These are phyloP conservation scores for Itoplectis maculator DNA, from an alignment of 2,888 invertebrate genomes.

Conservation along the genomic window DNA sequence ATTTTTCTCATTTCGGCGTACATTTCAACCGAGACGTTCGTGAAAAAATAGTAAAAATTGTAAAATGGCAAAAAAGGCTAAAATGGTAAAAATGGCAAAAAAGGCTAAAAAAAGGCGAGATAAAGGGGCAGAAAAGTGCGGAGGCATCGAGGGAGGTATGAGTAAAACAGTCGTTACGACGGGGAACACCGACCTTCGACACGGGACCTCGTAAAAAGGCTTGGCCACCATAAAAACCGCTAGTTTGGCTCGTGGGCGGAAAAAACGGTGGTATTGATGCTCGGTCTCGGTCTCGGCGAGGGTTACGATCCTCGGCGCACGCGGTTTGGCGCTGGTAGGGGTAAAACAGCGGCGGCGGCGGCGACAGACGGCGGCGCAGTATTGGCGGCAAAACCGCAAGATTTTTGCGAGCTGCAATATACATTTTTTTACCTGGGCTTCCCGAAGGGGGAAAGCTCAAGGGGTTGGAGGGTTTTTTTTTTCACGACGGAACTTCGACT, in stretches of 20 bases:
- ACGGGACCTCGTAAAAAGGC: constrained; percentile 74
- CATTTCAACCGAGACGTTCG: background rate
- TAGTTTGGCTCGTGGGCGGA: constrained; percentile 77
- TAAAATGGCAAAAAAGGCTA: background rate
- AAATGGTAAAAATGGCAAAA: background rate
- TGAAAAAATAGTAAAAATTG: constrained; percentile 10
- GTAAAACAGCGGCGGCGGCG: constrained; percentile 40
- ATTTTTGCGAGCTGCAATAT: constrained; percentile 75
- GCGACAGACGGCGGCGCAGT: too few relatives aligned
- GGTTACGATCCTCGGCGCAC: constrained; percentile 41
- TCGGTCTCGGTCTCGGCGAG: constrained; percentile 44
- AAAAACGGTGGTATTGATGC: constrained; percentile 47
- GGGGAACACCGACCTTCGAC: constrained; percentile 62
- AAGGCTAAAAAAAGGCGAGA: constrained; percentile 26
- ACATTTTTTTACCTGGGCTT: constrained; percentile 72
- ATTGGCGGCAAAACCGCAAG: constrained; percentile 77
- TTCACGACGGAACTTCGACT: constrained; percentile 62
- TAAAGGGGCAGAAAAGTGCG: constrained; percentile 52
- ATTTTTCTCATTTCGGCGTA: constrained; percentile 39
- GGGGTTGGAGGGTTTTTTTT: constrained; percentile 72
- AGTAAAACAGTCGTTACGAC: constrained; percentile 58
- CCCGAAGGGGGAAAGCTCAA: constrained; percentile 67
- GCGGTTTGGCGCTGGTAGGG: constrained; percentile 62
- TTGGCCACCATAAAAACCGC: constrained; percentile 80
- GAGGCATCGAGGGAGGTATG: constrained; percentile 4